These are phyloP conservation scores for Lepidocyrtinus sp. DNA, from an alignment of 2,888 invertebrate genomes.

Conservation along the genomic window DNA sequence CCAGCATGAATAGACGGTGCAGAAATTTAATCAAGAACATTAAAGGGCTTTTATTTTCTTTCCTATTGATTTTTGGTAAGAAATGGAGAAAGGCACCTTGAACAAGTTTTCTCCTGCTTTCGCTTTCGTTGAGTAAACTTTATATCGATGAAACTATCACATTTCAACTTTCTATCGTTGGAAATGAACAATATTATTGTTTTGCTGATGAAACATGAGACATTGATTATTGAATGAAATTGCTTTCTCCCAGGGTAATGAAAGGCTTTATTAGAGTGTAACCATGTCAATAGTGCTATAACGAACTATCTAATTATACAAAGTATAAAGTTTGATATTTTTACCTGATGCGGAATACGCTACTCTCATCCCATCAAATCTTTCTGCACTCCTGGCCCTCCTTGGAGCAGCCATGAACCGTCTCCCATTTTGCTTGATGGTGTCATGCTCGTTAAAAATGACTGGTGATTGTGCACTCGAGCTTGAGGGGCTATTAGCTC, in stretches of 20 bases:
- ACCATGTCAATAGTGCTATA: too few relatives aligned
- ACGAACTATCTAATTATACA: not conserved
- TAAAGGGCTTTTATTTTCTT: not conserved
- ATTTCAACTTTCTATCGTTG: not conserved
- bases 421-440: slow-evolving; percentile 60
- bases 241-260: too few relatives aligned
- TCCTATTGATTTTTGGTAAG: not conserved
- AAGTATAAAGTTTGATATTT: not conserved
- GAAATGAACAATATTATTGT: not conserved
- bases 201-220: not conserved
- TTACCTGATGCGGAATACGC: slow-evolving; percentile 66
- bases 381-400: slow-evolving; percentile 70
- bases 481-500: slow-evolving; percentile 28
- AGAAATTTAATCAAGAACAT: not conserved
- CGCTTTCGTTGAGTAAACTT: not conserved
- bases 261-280: too few relatives aligned
- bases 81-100: not conserved
- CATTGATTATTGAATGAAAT: too few relatives aligned
- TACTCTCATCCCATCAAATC: slow-evolving; percentile 71
- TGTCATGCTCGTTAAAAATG: slow-evolving; percentile 68
- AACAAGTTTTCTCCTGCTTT: not conserved
- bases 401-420: slow-evolving; percentile 66
- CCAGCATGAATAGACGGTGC: not conserved
- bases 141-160: not conserved
- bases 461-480: slow-evolving; percentile 49